A percentile compares a stretch with the other conserved stretches of the same genome.
Evolutionary conservation across 2,797 vertebrate species (phyloP).

Genomic region (Anas flavirostris): DNA sequence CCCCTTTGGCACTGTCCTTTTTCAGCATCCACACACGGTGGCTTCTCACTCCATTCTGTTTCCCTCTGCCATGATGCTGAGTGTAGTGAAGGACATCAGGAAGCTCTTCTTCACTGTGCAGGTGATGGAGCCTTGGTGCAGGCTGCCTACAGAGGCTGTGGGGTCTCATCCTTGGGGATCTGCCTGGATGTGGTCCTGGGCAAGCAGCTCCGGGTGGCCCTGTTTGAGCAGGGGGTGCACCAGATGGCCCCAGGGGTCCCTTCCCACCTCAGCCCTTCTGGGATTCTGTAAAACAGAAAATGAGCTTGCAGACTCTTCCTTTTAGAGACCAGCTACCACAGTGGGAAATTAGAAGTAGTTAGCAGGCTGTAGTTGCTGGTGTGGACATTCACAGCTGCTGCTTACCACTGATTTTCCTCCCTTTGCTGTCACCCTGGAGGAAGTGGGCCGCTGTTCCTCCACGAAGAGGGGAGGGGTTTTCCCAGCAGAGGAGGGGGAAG

Average conservation of each 20-base stretch:
- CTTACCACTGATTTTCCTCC: background rate
- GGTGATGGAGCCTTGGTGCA: no score
- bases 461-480: background rate
- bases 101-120: background rate
- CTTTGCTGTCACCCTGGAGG: background rate
- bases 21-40: no score
- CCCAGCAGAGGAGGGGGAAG: rapidly evolving
- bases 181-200: background rate
- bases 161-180: no score
- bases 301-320: background rate
- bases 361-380: background rate
- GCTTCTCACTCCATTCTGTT: background rate
- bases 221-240: no score
- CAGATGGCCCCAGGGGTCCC: no score
- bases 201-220: no score
- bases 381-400: background rate
- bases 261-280: no score
- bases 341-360: background rate
- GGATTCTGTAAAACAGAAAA: background rate
- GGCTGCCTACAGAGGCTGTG: no score
- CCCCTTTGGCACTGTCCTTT: background rate
- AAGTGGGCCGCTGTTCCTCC: background rate
- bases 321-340: background rate
- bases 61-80: rapidly evolving
- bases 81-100: background rate